These are phyloP conservation scores for Athalia cordata DNA, from an alignment of 2,888 invertebrate species.

Conservation along the genomic window DNA sequence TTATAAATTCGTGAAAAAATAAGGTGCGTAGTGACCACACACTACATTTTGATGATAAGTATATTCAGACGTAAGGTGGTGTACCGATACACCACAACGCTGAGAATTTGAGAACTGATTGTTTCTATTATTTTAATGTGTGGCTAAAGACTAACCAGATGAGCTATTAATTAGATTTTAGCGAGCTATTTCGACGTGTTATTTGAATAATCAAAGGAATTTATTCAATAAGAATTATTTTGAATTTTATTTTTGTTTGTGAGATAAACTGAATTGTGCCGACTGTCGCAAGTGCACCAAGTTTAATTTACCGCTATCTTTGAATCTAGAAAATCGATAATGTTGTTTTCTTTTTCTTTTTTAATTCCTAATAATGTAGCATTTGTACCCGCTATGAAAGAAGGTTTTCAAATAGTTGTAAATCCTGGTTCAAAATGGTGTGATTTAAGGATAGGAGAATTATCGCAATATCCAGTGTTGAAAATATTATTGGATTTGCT, in stretches of 20 bases:
- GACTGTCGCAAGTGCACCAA: conserved; percentile 6
- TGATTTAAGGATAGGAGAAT: conserved; percentile 19
- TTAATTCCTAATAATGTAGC: not conserved
- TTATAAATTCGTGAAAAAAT: not conserved
- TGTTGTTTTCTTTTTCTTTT: not conserved
- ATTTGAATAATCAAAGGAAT: conserved; percentile 15
- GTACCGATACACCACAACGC: not conserved
- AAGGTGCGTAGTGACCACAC: too few species aligned
- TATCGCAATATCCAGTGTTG: conserved; percentile 11
- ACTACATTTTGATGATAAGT: not conserved
- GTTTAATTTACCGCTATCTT: not conserved
- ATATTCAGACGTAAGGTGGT: not conserved
- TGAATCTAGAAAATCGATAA: not conserved
- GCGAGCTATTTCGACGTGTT: conserved; percentile 19
- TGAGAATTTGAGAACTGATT: conserved; percentile 17
- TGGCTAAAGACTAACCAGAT: not conserved
- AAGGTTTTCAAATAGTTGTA: conserved; percentile 5
- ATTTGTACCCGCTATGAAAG: not conserved
- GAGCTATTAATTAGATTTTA: conserved; percentile 18
- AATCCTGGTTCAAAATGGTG: not conserved
- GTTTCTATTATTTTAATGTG: conserved; percentile 27
- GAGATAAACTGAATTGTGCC: conserved; percentile 17
- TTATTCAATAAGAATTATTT: not conserved
- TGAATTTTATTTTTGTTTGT: conserved; percentile 6
- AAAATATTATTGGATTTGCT: conserved; percentile 19